Evolutionary conservation across 2,113 vertebrate genomes (phyloP).

Genomic region (Prietella phreatophila): DNA sequence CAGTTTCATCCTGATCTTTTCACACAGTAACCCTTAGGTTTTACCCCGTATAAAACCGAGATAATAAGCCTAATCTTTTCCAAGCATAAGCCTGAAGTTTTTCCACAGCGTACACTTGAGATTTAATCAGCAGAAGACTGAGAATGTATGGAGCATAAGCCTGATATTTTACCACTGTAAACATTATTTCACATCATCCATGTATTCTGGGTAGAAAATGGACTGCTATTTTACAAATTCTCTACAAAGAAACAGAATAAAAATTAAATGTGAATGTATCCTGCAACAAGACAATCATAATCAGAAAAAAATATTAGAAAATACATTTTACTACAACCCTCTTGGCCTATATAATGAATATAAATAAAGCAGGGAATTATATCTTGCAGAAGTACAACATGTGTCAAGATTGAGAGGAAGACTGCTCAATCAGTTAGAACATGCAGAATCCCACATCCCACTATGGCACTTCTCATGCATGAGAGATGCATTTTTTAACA

Average conservation of each 20-base stretch:
- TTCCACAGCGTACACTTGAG: background rate
- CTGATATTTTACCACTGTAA: background rate
- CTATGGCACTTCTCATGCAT: background rate
- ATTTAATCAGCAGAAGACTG: background rate
- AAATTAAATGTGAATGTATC: background rate
- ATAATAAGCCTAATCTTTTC: background rate
- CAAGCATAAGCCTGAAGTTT: background rate
- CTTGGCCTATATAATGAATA: background rate
- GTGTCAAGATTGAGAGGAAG: background rate
- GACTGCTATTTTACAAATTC: background rate
- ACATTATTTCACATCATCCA: background rate
- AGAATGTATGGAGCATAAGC: background rate
- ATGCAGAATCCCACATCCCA: background rate
- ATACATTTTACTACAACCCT: background rate
- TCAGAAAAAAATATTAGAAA: too few relatives aligned
- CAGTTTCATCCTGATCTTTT: background rate
- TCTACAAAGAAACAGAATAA: background rate
- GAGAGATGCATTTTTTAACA: too few relatives aligned
- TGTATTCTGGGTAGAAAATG: background rate
- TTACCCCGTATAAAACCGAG: background rate
- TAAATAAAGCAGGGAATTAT: background rate
- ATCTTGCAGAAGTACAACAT: background rate
- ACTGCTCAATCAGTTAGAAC: background rate
- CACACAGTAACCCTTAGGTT: background rate
- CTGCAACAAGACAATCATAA: background rate